Base-by-base conservation (phyloP, 2,113 vertebrate genomes). In the Blennius ocellaris region DNA sequence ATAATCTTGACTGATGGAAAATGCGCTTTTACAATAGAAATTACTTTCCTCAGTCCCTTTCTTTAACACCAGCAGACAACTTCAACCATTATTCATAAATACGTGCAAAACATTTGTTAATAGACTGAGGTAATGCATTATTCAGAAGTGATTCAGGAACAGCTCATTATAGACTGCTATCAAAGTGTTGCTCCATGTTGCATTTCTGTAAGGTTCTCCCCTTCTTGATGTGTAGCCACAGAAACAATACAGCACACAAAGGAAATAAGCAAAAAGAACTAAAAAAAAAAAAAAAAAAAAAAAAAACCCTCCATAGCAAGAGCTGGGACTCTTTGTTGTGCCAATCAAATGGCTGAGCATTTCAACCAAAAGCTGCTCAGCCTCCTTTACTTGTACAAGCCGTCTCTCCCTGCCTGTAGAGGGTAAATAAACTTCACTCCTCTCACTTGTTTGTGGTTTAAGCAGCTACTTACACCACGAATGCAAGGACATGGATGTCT, bases 401-500 rank as follows among this genome's bases (percentile, higher is more conserved):
- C n/a, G 62, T 47, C 37, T 68, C 7, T 56, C 30, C 69, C 62
- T 39, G 51, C 66, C 45, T 43, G 16, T 49, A 37, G 15, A 76
- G 60, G 48, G 7, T 1, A 45, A 65, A 79, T 76, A 47, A 85
- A 81, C 77, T 79, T 89, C 49, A 78, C 72, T 85, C 38, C 61
- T 61, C 43, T 70, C 58, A 80, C 73, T 85, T 82, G 85, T 91
- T 91, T 88, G 73, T 81, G 78, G 71, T 84, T 85, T 78, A 87
- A 87, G 80, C 84, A 76, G 56, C 76, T 66, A 81, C 84, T 89
- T 74, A 68, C n/a, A 16, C 78, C 88, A 77, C 81, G 79, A 91
- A 90, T 85, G 61, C 64, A 54, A 86, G 69, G 69, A 88, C 81
- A 89, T 79, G 71, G 65, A 21, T 14, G 70, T 78, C 78, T 94